Base-by-base conservation (phyloP, 2,888 invertebrate species). In the Calliphora vomitoria region DNA sequence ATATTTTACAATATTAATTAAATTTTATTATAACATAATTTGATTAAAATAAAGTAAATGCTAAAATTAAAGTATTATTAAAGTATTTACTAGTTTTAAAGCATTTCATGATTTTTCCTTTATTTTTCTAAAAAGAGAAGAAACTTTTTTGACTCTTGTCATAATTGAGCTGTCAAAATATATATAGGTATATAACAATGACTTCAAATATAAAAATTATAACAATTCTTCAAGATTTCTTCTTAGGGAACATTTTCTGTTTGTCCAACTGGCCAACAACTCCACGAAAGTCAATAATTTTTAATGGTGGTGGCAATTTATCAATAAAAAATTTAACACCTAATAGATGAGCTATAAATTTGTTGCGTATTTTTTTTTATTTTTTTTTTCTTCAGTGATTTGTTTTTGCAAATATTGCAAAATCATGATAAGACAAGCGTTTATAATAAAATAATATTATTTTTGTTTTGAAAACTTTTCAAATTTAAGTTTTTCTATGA, bases 401-500 rank as follows among this genome's bases (percentile, higher is more conserved):
- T 74, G 8, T 81, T 81, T 66, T 68, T 44, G 50, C 78, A 55
- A 74, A 58, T 79, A 55, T 79, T 74, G 86, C 53, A 53, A 79
- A 74, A 68, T 82, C 78, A 68, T 72, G 53, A 82, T 69, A 62
- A 82, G 60, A 47, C 81, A 74, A 50, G 31, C 44, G 75, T 85
- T 82, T 82, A 66, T 72, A 44, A 31, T 41, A 50, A 53, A 10
- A 50, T 31, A 13, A 41, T 66, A 25, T 68, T 64, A 18, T 72
- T 55, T 81, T 69, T 8, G 8, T 69, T 31, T 25, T 44, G 18
- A 78, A 87, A 87, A 87, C 82, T 87, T 87, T 87, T 87, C 66
- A 87, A 85, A 87, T 87, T 85, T 85, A 87, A 87, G 82, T 87
- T 87, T 82, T 60, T 58, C 55, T 47, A 47, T 31, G 41, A 85